These are phyloP conservation scores for Rhyacophila evoluta DNA, from an alignment of 2,888 invertebrate genomes.

Conservation along the genomic window DNA sequence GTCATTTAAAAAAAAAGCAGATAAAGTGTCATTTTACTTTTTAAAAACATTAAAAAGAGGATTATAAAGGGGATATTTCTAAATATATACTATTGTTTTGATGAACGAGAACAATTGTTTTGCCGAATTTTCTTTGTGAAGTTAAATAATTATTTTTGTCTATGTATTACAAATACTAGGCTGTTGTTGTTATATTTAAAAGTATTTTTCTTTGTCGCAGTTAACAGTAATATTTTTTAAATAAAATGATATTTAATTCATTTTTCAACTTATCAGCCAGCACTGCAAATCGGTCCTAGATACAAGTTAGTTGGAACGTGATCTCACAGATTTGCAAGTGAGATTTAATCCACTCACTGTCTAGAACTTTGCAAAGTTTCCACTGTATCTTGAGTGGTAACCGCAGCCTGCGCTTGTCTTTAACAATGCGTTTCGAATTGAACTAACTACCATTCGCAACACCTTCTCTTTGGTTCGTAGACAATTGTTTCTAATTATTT, in stretches of 20 bases:
- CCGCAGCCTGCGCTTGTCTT: slow-evolving; percentile 3
- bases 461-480: not conserved
- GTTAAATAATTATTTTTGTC: too few relatives aligned
- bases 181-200: too few relatives aligned
- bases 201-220: too few relatives aligned
- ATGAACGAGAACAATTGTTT: too few relatives aligned
- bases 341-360: slow-evolving; percentile 49
- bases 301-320: slow-evolving; percentile 29
- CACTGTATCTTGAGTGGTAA: not conserved
- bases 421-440: not conserved
- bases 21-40: too few relatives aligned
- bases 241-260: not conserved
- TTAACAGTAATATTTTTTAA: too few relatives aligned
- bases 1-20: too few relatives aligned
- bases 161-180: too few relatives aligned
- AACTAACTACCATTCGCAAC: not conserved
- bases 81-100: too few relatives aligned
- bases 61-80: too few relatives aligned
- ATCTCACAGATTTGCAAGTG: slow-evolving; percentile 49
- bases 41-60: too few relatives aligned
- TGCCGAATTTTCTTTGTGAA: too few relatives aligned
- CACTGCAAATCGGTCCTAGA: not conserved
- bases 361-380: slow-evolving; percentile 45
- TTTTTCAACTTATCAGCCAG: not conserved
- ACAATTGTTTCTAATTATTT: not conserved